Conservation (phyloP, 2,113 vertebrate genomes). For the Zingel zingel region DNA sequence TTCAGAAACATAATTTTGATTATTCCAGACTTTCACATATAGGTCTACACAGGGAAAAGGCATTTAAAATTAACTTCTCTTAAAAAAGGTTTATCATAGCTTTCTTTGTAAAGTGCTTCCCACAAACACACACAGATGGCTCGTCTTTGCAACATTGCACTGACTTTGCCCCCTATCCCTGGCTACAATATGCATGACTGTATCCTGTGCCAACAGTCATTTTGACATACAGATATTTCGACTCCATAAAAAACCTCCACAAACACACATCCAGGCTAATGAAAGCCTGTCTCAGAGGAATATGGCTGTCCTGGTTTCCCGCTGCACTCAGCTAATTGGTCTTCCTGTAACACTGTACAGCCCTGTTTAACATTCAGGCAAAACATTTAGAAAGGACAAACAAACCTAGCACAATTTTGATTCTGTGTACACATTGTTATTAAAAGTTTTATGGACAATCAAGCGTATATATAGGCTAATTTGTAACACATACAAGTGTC, state of each 20-base stretch:
- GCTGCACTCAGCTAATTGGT: conserved; percentile 25
- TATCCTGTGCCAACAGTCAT: background rate
- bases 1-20: no score
- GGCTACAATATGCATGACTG: background rate
- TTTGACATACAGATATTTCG: background rate
- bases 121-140: background rate
- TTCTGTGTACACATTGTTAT: background rate
- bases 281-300: conserved; percentile 48
- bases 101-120: background rate
- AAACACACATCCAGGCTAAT: conserved; percentile 35
- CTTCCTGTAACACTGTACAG: conserved; percentile 6
- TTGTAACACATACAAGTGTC: background rate
- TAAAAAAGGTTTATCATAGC: background rate
- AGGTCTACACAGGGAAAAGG: no score
- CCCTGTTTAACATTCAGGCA: background rate
- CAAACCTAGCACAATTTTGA: background rate
- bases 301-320: conserved; percentile 53
- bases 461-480: background rate
- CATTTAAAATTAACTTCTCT: no score
- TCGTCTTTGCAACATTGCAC: background rate
- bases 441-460: background rate
- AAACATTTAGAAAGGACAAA: conserved; percentile 2
- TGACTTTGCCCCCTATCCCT: background rate
- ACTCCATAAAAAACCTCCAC: background rate
- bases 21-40: no score